Conservation (phyloP, 2,113 vertebrate species). For the rat (Rattus norvegicus) region GRCr8 NC_086020.1:70531501-70532000, state of each 20-base stretch:
- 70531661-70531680: not conserved
- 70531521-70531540: conserved; percentile 70
- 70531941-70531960: conserved; percentile 90
- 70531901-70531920: conserved; percentile 89
- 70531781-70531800: not conserved
- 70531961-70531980: conserved; percentile 90
- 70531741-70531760: not conserved
- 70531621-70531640: not conserved
- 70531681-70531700: not conserved
- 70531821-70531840: conserved; percentile 58
- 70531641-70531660: not conserved
- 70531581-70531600: conserved; percentile 43
- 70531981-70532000: conserved; percentile 92
- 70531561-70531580: conserved; percentile 69
- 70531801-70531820: conserved; percentile 51
- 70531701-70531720: not conserved
- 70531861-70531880: conserved; percentile 68
- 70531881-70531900: conserved; percentile 77
- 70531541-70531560: conserved; percentile 63
- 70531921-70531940: conserved; percentile 91
- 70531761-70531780: not conserved
- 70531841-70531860: conserved; percentile 64
- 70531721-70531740: not conserved
- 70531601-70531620: conserved; percentile 51
- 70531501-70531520: conserved; percentile 76